Percentiles rank a stretch among this genome's conserved stretches.
Conservation (phyloP, 2,797 vertebrate genomes). For the Mormyrops boulengeri region DNA sequence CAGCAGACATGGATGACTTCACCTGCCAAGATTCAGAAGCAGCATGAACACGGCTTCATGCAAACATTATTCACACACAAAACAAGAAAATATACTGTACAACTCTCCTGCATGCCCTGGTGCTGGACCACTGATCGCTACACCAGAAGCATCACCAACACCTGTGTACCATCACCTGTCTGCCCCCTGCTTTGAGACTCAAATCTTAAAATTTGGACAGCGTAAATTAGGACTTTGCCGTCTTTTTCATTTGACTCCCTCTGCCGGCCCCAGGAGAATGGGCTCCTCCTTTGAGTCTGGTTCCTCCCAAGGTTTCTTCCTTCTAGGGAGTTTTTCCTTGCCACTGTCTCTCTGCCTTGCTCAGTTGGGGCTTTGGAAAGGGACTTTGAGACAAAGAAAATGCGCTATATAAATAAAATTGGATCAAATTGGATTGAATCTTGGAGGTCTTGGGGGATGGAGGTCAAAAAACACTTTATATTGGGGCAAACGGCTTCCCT, state of each 20-base stretch:
- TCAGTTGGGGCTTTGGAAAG: not conserved
- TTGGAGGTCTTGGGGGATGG: not conserved
- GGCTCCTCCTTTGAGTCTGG: not conserved
- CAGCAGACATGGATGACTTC: not conserved
- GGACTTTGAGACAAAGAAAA: not conserved
- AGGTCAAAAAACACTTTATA: not conserved
- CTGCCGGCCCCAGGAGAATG: not conserved
- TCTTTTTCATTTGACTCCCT: not conserved
- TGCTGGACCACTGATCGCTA: not conserved
- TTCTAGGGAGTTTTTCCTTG: not conserved
- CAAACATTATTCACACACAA: not conserved
- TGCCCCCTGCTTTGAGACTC: not conserved
- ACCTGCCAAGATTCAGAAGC: not conserved
- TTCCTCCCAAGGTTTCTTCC: not conserved
- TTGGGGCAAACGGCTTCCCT: not conserved
- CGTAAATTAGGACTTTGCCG: not conserved
- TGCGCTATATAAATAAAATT: not conserved
- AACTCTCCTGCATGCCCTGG: not conserved
- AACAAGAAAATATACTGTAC: not conserved
- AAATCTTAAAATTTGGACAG: not conserved
- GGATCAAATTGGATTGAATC: not conserved
- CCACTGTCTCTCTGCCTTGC: not conserved
- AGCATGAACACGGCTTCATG: not conserved
- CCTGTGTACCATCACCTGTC: not conserved
- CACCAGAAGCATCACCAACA: not conserved